Evolutionary conservation across 1,140 invertebrate genomes (phyloP).

Genomic region (Anastrepha ludens): DNA sequence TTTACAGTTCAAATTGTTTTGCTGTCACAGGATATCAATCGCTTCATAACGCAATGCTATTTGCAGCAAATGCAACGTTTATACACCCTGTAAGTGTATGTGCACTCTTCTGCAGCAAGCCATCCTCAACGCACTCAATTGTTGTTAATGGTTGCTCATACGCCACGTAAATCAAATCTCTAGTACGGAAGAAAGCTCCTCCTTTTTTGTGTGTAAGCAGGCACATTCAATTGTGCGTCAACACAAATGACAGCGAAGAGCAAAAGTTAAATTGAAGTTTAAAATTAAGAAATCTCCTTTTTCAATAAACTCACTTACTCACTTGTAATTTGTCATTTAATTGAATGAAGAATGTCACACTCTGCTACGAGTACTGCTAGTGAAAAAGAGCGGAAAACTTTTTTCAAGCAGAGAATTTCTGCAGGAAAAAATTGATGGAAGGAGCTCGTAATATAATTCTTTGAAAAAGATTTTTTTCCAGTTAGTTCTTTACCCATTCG

Average conservation of each 20-base stretch:
- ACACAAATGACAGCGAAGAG: background rate
- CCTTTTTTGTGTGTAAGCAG: constrained; percentile 11
- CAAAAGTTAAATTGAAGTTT: background rate
- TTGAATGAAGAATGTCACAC: background rate
- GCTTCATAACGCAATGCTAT: constrained; percentile 32
- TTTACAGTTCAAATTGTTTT: constrained; percentile 42
- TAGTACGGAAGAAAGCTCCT: background rate
- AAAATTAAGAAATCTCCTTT: background rate
- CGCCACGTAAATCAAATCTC: constrained; percentile 35
- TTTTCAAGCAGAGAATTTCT: too few relatives aligned
- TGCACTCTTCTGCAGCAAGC: background rate
- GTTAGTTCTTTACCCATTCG: too few relatives aligned
- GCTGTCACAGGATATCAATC: constrained; percentile 47
- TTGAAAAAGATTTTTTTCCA: too few relatives aligned
- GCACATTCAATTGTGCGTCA: background rate
- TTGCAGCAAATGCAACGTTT: constrained; percentile 38
- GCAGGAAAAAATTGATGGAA: too few relatives aligned
- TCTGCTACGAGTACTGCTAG: too few relatives aligned
- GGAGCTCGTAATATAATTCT: too few relatives aligned
- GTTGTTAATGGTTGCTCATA: constrained; percentile 17
- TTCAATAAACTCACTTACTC: background rate
- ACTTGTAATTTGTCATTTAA: background rate
- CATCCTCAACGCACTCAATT: background rate
- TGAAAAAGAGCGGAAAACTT: too few relatives aligned
- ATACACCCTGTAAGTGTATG: background rate